phyloP scores from a whole-genome alignment of 1,140 invertebrate species.

The Thaumatotibia leucotreta region DNA sequence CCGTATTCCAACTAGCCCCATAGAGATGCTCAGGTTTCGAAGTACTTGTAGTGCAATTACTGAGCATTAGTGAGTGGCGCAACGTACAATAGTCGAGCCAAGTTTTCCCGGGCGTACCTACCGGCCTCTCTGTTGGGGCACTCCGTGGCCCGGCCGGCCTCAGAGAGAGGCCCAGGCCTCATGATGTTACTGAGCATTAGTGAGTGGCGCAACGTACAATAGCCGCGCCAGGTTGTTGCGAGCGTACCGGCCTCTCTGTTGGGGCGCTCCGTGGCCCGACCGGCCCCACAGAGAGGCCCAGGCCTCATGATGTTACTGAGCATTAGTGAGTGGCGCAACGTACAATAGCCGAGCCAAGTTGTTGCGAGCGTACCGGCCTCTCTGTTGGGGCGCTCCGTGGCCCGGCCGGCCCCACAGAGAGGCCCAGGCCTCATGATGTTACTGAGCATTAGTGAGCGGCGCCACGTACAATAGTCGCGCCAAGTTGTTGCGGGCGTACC shows the following conservation, averaged over 20 bases:
- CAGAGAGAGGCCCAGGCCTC: slow-evolving; percentile 82
- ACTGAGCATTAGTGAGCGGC: no score
- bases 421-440: slow-evolving; percentile 82
- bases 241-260: slow-evolving; percentile 51
- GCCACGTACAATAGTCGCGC: no score
- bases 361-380: slow-evolving; percentile 56
- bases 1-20: no score
- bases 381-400: slow-evolving; percentile 78
- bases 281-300: slow-evolving; percentile 83
- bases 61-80: slow-evolving; percentile 35
- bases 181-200: slow-evolving; percentile 72
- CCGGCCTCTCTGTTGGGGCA: slow-evolving; percentile 68
- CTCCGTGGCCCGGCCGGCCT: slow-evolving; percentile 83
- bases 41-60: no score
- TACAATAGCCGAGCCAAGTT: slow-evolving; percentile 60
- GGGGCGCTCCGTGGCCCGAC: slow-evolving; percentile 82
- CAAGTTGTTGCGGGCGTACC: no score
- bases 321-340: slow-evolving; percentile 40
- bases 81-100: slow-evolving; percentile 56
- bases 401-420: slow-evolving; percentile 83
- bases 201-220: slow-evolving; percentile 49
- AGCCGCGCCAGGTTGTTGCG: slow-evolving; percentile 60
- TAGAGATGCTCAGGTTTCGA: no score
- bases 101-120: slow-evolving; percentile 59
- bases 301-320: slow-evolving; percentile 78